Base-by-base conservation (phyloP, 2,113 vertebrate genomes). In the Hippocampus abdominalis region DNA sequence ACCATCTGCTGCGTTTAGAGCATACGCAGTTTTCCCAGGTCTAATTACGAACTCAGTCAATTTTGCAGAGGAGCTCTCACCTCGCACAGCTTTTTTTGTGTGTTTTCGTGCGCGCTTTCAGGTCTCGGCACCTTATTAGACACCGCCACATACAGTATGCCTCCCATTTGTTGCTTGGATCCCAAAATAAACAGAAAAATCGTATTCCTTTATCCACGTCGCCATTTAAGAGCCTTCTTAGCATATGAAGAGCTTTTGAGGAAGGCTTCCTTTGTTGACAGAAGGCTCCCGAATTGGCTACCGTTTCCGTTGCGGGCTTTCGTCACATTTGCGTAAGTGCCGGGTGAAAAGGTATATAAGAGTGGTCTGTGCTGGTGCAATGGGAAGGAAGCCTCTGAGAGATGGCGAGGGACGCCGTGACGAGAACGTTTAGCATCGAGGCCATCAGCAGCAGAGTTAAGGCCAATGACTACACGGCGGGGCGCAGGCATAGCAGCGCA, bases 341-440 rank as follows among this genome's bases (percentile, higher is more conserved):
- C 62, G 36, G 51, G 42, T 32, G 57, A 71, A 46, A 66, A 25
- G 59, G 61, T 73, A 90, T 87, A 88, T 87, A 86, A 89, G 73
- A 32, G 16, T 56, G 64, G 8, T 1, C 53, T 57, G 9, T 66
- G 27, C 32, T 23, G 18, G 32, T 42, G 57, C 27, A 57, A n/a
- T 64, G 29, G 51, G 0, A 68, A 44, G 29, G 59, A 48, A 72
- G 70, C 65, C 39, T 46, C 21, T 44, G 46, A 70, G 72, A 62
- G 72, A 90, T 83, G 85, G 78, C 79, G 12, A 87, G 80, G 69
- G 80, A 81, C 66, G 29, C 65, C 8, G 64, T 90, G 32, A 90
- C 77, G 2, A 76, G 90, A 69, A 90, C 90, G 0, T 76, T 89
- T 78, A 91, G 90, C 79, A 66, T 78, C 32, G 89, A 84, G 23